A percentile compares a stretch with the other conserved stretches of the same genome.
Evolutionary conservation across 2,113 vertebrate genomes (phyloP).

Genomic region (Pteronura brasiliensis): DNA sequence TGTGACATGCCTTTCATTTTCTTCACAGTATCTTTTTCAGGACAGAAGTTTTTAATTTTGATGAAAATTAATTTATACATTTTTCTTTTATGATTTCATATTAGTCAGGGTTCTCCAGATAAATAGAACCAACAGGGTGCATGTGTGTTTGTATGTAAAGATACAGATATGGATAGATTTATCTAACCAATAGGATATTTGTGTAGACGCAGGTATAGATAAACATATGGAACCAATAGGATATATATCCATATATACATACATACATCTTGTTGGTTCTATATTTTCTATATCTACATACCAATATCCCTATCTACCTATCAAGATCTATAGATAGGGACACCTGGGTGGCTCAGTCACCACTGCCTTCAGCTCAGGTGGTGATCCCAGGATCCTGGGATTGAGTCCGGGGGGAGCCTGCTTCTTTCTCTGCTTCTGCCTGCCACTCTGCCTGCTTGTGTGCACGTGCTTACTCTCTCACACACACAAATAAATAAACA

Average conservation of each 20-base stretch:
- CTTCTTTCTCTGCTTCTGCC: too few relatives aligned
- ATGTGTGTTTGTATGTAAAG: background rate
- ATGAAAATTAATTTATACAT: background rate
- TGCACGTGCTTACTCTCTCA: rapidly evolving
- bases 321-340: background rate
- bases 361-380: too few relatives aligned
- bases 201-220: background rate
- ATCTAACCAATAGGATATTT: background rate
- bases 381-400: too few relatives aligned
- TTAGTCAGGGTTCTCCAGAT: background rate
- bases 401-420: too few relatives aligned
- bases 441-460: too few relatives aligned
- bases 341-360: too few relatives aligned
- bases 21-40: background rate
- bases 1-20: background rate
- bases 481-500: too few relatives aligned
- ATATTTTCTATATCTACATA: background rate
- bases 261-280: background rate
- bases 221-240: background rate
- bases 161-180: background rate
- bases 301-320: background rate
- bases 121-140: background rate
- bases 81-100: background rate
- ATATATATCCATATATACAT: background rate
- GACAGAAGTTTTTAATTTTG: background rate